Percentiles rank a stretch among this genome's conserved stretches.
Evolutionary conservation across 2,888 invertebrate genomes (phyloP).

Genomic region (Crocallis elinguaria): DNA sequence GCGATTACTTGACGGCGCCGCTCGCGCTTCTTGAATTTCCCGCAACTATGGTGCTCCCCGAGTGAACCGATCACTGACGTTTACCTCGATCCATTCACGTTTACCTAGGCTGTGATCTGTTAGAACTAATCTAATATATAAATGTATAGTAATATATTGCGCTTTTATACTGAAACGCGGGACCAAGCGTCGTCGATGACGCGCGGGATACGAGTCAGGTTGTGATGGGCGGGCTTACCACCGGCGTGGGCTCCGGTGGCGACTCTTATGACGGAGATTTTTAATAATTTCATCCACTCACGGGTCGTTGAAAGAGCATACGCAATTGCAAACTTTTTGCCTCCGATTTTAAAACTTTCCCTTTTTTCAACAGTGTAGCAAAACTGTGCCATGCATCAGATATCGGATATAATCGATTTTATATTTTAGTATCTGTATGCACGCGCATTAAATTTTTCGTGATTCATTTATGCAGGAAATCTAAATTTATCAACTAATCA

Average conservation of each 20-base stretch:
- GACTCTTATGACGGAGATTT: neutral
- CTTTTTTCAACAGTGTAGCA: neutral
- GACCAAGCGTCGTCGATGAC: slow-evolving; percentile 53
- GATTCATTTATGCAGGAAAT: neutral
- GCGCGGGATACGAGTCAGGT: slow-evolving; percentile 18
- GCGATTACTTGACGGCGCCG: slow-evolving; percentile 71
- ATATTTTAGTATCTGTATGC: slow-evolving; percentile 31
- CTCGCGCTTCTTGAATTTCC: slow-evolving; percentile 22
- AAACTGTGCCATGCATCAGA: slow-evolving; percentile 30
- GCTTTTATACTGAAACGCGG: slow-evolving; percentile 54
- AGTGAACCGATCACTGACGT: slow-evolving; percentile 30
- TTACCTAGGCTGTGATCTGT: slow-evolving; percentile 82
- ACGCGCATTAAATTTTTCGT: neutral
- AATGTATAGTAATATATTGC: slow-evolving; percentile 36
- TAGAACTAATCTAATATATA: slow-evolving; percentile 59
- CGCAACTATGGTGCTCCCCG: slow-evolving; percentile 33
- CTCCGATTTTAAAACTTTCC: neutral
- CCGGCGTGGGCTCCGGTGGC: neutral
- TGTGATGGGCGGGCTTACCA: slow-evolving; percentile 31
- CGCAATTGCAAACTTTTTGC: neutral
- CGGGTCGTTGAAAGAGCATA: neutral
- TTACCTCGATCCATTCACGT: slow-evolving; percentile 59
- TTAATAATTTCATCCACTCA: no score
- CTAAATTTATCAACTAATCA: slow-evolving; percentile 1
- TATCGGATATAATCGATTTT: slow-evolving; percentile 44